These are phyloP conservation scores for Aepyceros melampus DNA, from an alignment of 2,113 vertebrate species.

Conservation along the genomic window DNA sequence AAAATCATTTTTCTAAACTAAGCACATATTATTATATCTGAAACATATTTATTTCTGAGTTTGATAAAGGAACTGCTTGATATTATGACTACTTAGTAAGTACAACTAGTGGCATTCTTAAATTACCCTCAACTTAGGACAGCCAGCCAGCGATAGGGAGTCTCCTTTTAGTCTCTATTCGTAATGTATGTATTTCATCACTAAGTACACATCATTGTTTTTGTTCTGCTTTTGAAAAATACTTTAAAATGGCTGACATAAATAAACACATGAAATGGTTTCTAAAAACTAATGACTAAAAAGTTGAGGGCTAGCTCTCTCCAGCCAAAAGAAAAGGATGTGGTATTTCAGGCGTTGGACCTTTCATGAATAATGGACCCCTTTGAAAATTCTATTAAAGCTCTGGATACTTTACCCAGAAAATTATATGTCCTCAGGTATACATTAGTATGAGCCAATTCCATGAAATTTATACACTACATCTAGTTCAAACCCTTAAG, in stretches of 20 bases:
- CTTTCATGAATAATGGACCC: neutral
- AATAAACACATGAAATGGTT: neutral
- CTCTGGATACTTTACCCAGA: neutral
- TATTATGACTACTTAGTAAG: neutral
- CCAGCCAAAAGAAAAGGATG: neutral
- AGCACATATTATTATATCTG: neutral
- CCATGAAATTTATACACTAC: neutral
- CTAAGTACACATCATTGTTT: neutral
- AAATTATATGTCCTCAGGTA: neutral
- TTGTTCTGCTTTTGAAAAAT: conserved; percentile 13
- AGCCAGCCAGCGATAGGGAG: neutral
- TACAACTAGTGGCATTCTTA: neutral
- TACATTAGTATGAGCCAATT: neutral
- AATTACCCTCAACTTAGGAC: neutral
- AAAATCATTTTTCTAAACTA: conserved; percentile 7
- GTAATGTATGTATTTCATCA: neutral
- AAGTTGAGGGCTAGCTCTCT: neutral
- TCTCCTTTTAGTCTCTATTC: neutral
- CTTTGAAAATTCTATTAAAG: neutral
- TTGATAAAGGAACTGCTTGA: neutral
- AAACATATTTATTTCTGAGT: neutral
- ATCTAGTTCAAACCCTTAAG: neutral
- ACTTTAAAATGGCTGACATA: neutral
- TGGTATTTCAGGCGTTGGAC: neutral
- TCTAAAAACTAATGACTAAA: conserved; percentile 29